Conservation (phyloP, 23 tunicate genomes). For the Diplosoma virens region DNA sequence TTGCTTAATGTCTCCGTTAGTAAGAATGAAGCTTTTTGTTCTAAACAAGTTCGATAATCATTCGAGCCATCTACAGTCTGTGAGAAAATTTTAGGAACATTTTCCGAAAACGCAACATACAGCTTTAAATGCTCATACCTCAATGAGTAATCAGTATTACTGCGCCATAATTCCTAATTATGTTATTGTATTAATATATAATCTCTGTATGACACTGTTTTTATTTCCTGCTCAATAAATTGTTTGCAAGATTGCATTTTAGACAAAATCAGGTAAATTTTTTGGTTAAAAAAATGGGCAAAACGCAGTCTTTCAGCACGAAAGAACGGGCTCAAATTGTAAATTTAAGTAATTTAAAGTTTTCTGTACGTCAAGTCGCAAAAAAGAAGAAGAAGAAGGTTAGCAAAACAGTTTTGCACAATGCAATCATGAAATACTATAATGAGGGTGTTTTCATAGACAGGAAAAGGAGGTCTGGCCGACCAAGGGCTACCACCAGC, state of each 20-base stretch:
- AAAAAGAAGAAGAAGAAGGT: constrained; percentile 14
- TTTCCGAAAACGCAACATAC: no score
- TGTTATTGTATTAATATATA: constrained; percentile 5
- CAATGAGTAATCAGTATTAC: neutral
- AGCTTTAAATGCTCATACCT: no score
- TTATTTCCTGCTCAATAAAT: constrained; percentile 14
- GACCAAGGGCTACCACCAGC: constrained; percentile 33
- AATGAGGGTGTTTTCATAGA: constrained; percentile 29
- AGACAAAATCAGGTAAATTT: constrained; percentile 14
- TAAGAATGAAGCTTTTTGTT: no score
- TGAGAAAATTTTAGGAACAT: no score
- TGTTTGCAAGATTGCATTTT: neutral
- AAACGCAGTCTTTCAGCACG: constrained; percentile 17
- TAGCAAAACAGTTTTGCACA: constrained; percentile 6
- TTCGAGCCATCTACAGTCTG: no score
- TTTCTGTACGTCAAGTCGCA: constrained; percentile 34
- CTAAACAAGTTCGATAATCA: no score
- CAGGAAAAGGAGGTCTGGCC: constrained; percentile 34
- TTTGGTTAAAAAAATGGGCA: constrained; percentile 12
- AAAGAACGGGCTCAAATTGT: constrained; percentile 36
- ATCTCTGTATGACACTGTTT: neutral
- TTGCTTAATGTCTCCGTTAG: no score
- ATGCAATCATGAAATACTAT: constrained; percentile 30
- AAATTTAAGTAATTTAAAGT: constrained; percentile 10
- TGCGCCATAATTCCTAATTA: neutral